phyloP scores from a whole-genome alignment of 1,140 invertebrate species.

The Aphaenogaster rudis region DNA sequence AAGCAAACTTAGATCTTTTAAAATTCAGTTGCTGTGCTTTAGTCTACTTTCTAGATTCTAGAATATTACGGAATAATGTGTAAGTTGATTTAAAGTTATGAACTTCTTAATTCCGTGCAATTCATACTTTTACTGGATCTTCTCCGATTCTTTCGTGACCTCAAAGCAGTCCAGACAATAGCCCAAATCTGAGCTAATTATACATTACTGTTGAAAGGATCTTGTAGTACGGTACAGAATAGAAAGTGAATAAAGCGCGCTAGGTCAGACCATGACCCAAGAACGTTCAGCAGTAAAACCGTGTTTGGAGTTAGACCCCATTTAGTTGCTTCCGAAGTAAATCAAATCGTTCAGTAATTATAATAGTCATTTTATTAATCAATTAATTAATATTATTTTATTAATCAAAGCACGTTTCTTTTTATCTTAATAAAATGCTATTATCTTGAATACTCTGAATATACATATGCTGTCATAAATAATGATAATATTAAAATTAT shows the following conservation, averaged over 20 bases:
- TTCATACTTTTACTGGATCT: slow-evolving; percentile 7
- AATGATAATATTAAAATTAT: background rate
- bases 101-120: slow-evolving; percentile 29
- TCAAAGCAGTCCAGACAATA: background rate
- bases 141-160: background rate
- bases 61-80: slow-evolving; percentile 32
- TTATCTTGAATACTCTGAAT: background rate
- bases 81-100: slow-evolving; percentile 17
- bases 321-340: background rate
- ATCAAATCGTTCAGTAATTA: background rate
- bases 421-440: background rate
- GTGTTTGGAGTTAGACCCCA: background rate
- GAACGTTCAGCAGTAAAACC: slow-evolving; percentile 15
- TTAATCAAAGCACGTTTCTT: background rate
- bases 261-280: background rate
- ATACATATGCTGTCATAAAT: background rate
- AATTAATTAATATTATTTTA: slow-evolving; percentile 19
- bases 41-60: background rate
- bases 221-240: background rate
- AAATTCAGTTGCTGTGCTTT: slow-evolving; percentile 23
- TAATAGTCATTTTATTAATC: background rate
- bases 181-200: slow-evolving; percentile 32
- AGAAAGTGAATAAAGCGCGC: slow-evolving; percentile 14
- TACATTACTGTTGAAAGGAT: slow-evolving; percentile 19
- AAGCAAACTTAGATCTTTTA: slow-evolving; percentile 10